These are phyloP conservation scores for Oreotragus oreotragus DNA, from an alignment of 2,113 vertebrate species.

Conservation along the genomic window DNA sequence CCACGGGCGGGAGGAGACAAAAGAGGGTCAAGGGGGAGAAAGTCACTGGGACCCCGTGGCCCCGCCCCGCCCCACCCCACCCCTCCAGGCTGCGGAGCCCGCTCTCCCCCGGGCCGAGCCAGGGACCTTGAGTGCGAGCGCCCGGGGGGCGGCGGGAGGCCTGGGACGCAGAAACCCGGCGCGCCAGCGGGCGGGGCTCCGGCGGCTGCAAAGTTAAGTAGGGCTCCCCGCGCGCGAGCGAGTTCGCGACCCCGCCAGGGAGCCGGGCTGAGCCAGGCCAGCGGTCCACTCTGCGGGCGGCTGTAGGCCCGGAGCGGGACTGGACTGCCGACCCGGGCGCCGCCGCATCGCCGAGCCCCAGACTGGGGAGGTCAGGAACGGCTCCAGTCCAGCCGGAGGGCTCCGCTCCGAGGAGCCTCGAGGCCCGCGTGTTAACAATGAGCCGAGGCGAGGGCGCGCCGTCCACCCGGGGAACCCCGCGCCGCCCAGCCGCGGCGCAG, in stretches of 20 bases:
- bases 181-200: slow-evolving; percentile 40
- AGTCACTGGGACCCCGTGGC: slow-evolving; percentile 19
- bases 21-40: slow-evolving; percentile 58
- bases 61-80: slow-evolving; percentile 36
- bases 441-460: not conserved
- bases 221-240: slow-evolving; percentile 46
- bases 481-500: not conserved
- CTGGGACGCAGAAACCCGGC: not conserved
- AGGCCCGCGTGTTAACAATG: slow-evolving; percentile 37
- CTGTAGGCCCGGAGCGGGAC: not conserved
- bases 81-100: not conserved
- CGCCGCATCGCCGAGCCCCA: not conserved
- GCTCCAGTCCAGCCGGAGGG: not conserved
- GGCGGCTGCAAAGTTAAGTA: slow-evolving; percentile 59
- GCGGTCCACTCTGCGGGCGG: slow-evolving; percentile 7
- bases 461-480: not conserved
- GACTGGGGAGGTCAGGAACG: not conserved
- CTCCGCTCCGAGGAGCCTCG: not conserved
- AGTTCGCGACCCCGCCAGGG: slow-evolving; percentile 58
- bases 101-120: not conserved
- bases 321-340: not conserved
- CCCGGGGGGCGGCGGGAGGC: not conserved
- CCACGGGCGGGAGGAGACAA: slow-evolving; percentile 68
- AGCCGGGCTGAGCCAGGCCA: not conserved
- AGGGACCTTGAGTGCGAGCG: too few relatives aligned